Conservation (phyloP, 2,888 invertebrate genomes). For the Eumacrocentrus americanus region DNA sequence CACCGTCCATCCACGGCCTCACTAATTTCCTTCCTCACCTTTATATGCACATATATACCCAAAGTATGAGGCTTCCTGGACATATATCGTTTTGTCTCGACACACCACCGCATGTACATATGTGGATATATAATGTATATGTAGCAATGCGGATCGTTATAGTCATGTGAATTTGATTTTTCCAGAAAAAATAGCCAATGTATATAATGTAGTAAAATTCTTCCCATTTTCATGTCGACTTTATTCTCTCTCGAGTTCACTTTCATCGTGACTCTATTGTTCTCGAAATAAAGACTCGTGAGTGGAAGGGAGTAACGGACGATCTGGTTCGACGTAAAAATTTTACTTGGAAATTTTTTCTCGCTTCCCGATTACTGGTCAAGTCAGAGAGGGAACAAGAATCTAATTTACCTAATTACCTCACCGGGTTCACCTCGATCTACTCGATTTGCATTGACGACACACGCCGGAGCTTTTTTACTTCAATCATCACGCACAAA, state of each 20-base stretch:
- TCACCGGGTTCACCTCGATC: conserved; percentile 19
- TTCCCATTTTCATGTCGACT: not conserved
- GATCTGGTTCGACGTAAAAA: conserved; percentile 20
- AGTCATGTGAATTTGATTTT: too few relatives aligned
- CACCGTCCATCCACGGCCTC: not conserved
- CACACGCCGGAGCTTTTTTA: conserved; percentile 1
- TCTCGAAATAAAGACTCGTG: conserved; percentile 15
- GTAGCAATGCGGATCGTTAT: too few relatives aligned
- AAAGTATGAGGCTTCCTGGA: too few relatives aligned
- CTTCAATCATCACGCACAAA: conserved; percentile 4
- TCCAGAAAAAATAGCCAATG: too few relatives aligned
- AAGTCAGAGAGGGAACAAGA: conserved; percentile 1
- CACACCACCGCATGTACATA: too few relatives aligned
- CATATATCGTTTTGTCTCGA: too few relatives aligned
- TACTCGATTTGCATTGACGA: conserved; percentile 8
- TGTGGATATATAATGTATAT: too few relatives aligned
- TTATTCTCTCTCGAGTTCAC: not conserved
- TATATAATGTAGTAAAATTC: not conserved
- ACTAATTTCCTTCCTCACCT: conserved; percentile 12
- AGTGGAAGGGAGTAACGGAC: conserved; percentile 6
- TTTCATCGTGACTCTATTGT: conserved; percentile 18
- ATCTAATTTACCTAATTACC: conserved; percentile 29
- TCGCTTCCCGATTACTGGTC: conserved; percentile 8
- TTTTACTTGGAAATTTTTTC: conserved; percentile 24
- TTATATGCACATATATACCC: too few relatives aligned